Percentiles rank a stretch among this genome's conserved stretches.
phyloP scores from a whole-genome alignment of 1,140 invertebrate species.

The Anoplolepis gracilipes region DNA sequence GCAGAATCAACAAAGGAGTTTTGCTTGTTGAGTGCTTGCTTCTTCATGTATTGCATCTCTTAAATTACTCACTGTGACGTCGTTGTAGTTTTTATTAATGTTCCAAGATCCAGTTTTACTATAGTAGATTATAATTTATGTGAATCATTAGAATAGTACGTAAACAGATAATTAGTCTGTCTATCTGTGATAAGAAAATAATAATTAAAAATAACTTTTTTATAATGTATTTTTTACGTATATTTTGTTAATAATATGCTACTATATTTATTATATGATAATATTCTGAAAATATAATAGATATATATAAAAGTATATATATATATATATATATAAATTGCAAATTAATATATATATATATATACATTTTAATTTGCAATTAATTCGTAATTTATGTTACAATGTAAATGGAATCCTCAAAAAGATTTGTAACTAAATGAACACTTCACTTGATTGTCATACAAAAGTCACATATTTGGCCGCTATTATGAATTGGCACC shows the following conservation, averaged over 20 bases:
- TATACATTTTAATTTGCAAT: too few species aligned
- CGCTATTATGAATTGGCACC: conserved; percentile 38
- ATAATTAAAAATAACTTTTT: background rate
- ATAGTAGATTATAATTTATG: background rate
- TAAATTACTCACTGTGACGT: conserved; percentile 1
- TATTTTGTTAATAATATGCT: too few species aligned
- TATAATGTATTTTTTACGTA: background rate
- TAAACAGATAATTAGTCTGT: background rate
- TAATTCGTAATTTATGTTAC: too few species aligned
- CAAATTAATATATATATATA: background rate
- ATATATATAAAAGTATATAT: background rate
- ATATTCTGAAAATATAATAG: background rate
- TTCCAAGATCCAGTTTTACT: background rate
- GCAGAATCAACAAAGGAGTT: conserved; percentile 63
- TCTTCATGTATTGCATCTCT: conserved; percentile 18
- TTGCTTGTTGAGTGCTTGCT: conserved; percentile 42
- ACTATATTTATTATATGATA: too few species aligned
- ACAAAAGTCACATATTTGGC: conserved; percentile 56
- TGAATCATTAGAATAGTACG: too few species aligned
- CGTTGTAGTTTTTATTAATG: background rate
- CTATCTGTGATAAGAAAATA: too few species aligned
- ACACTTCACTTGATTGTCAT: background rate
- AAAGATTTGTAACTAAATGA: conserved; percentile 16
- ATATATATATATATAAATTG: background rate
- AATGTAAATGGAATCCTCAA: too few species aligned